Conservation (phyloP, 2,797 vertebrate genomes). For the Ispidina lecontei region DNA sequence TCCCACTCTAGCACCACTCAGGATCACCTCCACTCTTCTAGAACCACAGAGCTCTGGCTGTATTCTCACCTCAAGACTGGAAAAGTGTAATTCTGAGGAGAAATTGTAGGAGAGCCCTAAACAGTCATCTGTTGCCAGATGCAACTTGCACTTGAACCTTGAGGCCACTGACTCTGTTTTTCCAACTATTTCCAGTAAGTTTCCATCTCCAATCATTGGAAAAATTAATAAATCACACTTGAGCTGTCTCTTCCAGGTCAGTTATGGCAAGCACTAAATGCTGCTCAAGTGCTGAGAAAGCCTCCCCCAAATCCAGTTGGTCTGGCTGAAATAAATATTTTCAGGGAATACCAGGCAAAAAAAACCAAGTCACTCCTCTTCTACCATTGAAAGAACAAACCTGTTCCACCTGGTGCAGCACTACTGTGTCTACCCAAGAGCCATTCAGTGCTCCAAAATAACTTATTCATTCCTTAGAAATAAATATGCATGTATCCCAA, state of each 20-base stretch:
- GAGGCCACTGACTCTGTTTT: fast-evolving
- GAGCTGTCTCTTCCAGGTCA: not conserved
- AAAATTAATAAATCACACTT: not conserved
- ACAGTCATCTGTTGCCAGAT: not conserved
- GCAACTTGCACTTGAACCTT: fast-evolving
- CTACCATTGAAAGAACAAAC: not conserved
- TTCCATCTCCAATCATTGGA: fast-evolving
- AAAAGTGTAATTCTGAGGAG: not conserved
- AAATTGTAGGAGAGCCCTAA: fast-evolving
- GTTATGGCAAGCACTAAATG: not conserved
- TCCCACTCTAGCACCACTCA: not conserved
- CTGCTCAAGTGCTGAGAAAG: not conserved
- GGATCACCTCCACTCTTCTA: not conserved
- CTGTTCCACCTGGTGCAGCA: not conserved
- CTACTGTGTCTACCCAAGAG: not conserved
- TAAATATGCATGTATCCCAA: not conserved
- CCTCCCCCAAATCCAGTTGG: not conserved
- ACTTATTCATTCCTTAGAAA: not conserved
- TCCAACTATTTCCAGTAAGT: not conserved
- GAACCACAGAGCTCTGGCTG: not conserved
- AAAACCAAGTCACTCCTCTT: not conserved
- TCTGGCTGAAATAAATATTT: not conserved
- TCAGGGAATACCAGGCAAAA: not conserved
- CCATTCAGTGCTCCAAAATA: not conserved
- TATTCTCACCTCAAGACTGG: fast-evolving